phyloP scores from a whole-genome alignment of 2,888 invertebrate genomes.

The Dysmachus trigonus region DNA sequence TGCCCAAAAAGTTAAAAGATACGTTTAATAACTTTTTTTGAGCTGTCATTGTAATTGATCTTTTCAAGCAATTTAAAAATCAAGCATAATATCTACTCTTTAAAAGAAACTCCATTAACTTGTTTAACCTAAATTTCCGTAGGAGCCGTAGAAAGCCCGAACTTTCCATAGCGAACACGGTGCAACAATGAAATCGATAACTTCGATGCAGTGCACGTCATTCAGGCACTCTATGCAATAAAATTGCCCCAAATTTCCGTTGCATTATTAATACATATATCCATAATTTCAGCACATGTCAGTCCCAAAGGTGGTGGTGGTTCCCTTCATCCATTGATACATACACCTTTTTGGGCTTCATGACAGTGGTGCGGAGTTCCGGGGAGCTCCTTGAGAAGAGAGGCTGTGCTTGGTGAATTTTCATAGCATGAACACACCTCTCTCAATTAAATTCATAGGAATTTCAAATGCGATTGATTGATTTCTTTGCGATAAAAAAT shows the following conservation, averaged over 20 bases:
- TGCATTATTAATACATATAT: background rate
- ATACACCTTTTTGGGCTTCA: background rate
- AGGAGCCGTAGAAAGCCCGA: background rate
- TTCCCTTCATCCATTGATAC: background rate
- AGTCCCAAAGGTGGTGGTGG: background rate
- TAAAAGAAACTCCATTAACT: background rate
- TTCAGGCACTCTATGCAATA: background rate
- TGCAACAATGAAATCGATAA: background rate
- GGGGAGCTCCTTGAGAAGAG: background rate
- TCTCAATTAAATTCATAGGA: background rate
- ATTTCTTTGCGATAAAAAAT: background rate
- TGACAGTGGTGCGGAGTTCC: background rate
- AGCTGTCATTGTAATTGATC: too few relatives aligned
- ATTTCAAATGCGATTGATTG: background rate
- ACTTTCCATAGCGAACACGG: background rate
- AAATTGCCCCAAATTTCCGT: background rate
- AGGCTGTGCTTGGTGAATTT: background rate
- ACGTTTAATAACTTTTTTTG: too few relatives aligned
- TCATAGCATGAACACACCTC: background rate
- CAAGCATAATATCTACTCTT: too few relatives aligned
- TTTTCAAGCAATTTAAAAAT: too few relatives aligned
- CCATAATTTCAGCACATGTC: background rate
- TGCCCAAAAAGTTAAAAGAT: too few relatives aligned
- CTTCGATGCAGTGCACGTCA: background rate
- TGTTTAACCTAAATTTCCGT: background rate